Conservation (phyloP, 2,888 invertebrate genomes). For the Scaptomyza caliginosa region DNA sequence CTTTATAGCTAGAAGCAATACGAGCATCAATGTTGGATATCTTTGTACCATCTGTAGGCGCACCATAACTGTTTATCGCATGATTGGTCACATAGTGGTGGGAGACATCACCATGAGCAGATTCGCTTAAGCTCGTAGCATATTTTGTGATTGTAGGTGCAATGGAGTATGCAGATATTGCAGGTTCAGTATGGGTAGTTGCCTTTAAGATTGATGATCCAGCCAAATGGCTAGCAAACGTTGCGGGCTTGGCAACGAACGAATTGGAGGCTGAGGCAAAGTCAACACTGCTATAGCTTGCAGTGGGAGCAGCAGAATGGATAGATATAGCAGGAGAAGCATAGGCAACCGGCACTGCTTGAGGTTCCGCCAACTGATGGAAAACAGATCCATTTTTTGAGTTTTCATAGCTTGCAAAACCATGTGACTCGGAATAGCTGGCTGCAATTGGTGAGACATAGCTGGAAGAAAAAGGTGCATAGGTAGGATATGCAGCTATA, state of each 20-base stretch:
- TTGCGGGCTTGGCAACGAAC: slow-evolving; percentile 63
- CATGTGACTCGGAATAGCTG: slow-evolving; percentile 34
- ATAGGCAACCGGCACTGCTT: too few relatives aligned
- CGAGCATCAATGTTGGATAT: slow-evolving; percentile 36
- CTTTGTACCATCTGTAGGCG: slow-evolving; percentile 31
- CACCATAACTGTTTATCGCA: slow-evolving; percentile 17
- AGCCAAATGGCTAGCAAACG: slow-evolving; percentile 39
- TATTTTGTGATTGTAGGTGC: slow-evolving; percentile 54
- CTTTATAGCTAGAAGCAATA: slow-evolving; percentile 59
- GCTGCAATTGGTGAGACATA: slow-evolving; percentile 55
- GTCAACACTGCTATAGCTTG: slow-evolving; percentile 25
- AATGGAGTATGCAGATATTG: slow-evolving; percentile 52
- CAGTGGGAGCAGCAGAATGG: slow-evolving; percentile 48
- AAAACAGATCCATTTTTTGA: slow-evolving; percentile 49
- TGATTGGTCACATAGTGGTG: slow-evolving; percentile 47
- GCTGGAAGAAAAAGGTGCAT: slow-evolving; percentile 43
- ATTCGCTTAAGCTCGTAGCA: slow-evolving; percentile 14
- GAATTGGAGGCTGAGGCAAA: slow-evolving; percentile 38
- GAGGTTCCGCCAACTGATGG: too few relatives aligned
- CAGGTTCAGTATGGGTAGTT: slow-evolving; percentile 43
- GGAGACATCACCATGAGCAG: slow-evolving; percentile 23
- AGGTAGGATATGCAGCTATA: slow-evolving; percentile 48
- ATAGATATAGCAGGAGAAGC: slow-evolving; percentile 51
- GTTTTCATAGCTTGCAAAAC: slow-evolving; percentile 11
- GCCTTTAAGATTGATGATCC: slow-evolving; percentile 48